Evolutionary conservation across 37 sponge, comb jelly and placozoan species (phyloP), one percentile per base, ranked within the genome.

Genomic region (Hormiphora californensis): DNA sequence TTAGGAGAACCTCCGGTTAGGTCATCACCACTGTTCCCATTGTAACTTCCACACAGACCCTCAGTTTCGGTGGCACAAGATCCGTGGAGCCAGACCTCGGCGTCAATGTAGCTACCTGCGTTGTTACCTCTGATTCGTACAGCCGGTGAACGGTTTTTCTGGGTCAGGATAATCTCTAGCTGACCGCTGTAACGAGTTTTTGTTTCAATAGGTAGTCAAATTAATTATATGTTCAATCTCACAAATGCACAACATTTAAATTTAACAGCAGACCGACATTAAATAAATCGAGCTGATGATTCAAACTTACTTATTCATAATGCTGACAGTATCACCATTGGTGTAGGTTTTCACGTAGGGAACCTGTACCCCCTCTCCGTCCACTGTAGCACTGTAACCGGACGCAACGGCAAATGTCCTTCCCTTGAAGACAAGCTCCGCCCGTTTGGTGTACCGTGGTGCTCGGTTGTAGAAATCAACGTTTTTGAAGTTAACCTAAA

Each of bases 21-120:
- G 8, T 73, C 81, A 19, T 73, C 81, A 40, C 35, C 35, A 1
- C 30, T 23, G 35, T 73, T 40, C 12, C 35, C 81, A 28, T 73
- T 73, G 46, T 46, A 73, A 46, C 43, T 73, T 8, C 81, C 81
- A 17, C 81, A 73, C 30, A 73, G 5, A 43, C 81, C 81, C 81
- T 73, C 81, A 17, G 46, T 40, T 1, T 43, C 23, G 15, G 21
- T 28, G 12, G 36, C 35, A 33, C 81, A 73, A 0, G 81, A 73
- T 0, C 81, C 81, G 38, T 73, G 81, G 8, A 73, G 44, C 43
- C 23, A n/a, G 43, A 73, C 8, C 23, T 73, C 36, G 5, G 81
- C 81, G 2, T 73, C 17, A 46, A 73, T 73, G 81, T 73, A 73
- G 7, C n/a, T 22, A 22, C 27, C 27, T 0, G 81, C 81, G 27